phyloP scores from a whole-genome alignment of 2,797 vertebrate species.

The Sparidentex hasta region DNA sequence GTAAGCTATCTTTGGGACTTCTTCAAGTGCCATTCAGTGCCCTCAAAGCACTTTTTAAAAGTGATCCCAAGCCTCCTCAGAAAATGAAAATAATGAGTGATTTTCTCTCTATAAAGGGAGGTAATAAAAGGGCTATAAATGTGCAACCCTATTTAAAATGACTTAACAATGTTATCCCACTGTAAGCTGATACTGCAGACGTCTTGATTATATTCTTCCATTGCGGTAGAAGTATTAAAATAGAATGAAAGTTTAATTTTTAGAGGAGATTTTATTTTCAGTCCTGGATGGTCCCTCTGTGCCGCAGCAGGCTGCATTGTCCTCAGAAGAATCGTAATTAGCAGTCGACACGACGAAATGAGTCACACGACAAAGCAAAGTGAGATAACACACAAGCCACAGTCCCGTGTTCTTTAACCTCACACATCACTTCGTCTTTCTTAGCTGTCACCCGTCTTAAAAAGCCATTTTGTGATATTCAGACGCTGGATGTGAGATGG shows the following conservation, averaged over 20 bases:
- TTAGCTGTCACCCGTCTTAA: constrained; percentile 1
- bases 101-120: neutral
- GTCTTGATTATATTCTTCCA: constrained; percentile 39
- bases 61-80: neutral
- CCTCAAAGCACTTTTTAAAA: constrained; percentile 13
- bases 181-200: constrained; percentile 31
- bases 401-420: too few relatives aligned
- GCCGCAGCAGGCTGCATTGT: constrained; percentile 29
- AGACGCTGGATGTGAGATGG: neutral
- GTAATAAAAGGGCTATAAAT: constrained; percentile 19
- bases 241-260: constrained; percentile 29
- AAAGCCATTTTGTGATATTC: neutral
- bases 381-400: constrained; percentile 19
- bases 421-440: too few relatives aligned
- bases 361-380: constrained; percentile 48
- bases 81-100: constrained; percentile 19
- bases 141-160: neutral
- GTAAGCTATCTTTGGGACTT: constrained; percentile 2
- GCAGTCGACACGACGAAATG: constrained; percentile 16
- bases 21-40: constrained; percentile 1
- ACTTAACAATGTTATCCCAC: constrained; percentile 19
- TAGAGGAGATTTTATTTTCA: constrained; percentile 29
- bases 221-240: constrained; percentile 22
- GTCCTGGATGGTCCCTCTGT: constrained; percentile 1
- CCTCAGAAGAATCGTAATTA: constrained; percentile 46